A percentile compares a stretch with the other conserved stretches of the same genome.
These are phyloP conservation scores for Callithrix jacchus DNA, from an alignment of 2,113 vertebrate species.

Conservation along the genomic window DNA sequence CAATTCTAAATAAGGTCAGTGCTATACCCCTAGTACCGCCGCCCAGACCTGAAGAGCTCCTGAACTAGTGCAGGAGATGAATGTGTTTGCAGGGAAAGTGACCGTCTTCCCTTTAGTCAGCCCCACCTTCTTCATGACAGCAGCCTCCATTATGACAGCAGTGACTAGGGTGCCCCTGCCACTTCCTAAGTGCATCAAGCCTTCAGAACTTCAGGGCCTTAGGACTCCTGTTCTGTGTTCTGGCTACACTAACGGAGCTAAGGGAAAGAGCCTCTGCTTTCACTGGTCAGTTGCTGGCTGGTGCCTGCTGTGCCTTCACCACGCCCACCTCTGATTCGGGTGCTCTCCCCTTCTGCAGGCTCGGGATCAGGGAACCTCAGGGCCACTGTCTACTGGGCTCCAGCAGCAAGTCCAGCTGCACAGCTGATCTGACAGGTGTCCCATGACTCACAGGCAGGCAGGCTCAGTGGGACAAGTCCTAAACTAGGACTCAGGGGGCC, in stretches of 20 bases:
- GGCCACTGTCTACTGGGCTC: neutral
- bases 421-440: neutral
- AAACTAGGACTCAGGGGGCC: neutral
- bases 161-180: neutral
- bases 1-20: neutral
- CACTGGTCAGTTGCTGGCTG: neutral
- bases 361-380: neutral
- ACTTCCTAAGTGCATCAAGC: neutral
- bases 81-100: neutral
- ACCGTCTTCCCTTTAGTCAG: neutral
- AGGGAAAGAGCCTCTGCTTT: neutral
- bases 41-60: neutral
- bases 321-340: neutral
- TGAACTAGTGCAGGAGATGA: neutral
- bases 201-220: neutral
- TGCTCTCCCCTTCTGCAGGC: neutral
- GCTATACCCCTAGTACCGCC: neutral
- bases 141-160: neutral
- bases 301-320: neutral
- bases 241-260: neutral
- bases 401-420: neutral
- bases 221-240: neutral
- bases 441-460: neutral
- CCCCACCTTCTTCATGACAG: neutral
- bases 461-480: neutral